Evolutionary conservation across 23 tunicate species (phyloP).

Genomic region (Halocynthia aurantium): DNA sequence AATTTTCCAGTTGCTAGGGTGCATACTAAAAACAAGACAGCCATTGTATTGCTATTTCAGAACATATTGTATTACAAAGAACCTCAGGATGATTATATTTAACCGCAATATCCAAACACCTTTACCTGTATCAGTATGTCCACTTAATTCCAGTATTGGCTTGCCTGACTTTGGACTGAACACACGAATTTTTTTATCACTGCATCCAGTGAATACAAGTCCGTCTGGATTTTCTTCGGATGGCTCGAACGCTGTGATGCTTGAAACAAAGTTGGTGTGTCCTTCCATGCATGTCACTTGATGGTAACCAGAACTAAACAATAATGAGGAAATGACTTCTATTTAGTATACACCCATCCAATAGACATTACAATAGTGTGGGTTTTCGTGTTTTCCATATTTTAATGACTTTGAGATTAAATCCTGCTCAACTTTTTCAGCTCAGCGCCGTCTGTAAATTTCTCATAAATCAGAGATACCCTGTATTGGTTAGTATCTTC

Average conservation of each 20-base stretch:
- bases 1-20: slow-evolving; percentile 22
- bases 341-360: too few species aligned
- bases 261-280: slow-evolving; percentile 75
- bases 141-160: slow-evolving; percentile 30
- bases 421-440: too few species aligned
- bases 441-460: too few species aligned
- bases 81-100: too few species aligned
- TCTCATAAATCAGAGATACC: background rate
- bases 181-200: slow-evolving; percentile 49
- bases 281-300: slow-evolving; percentile 28
- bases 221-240: slow-evolving; percentile 61
- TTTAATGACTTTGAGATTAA: background rate
- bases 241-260: slow-evolving; percentile 38
- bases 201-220: slow-evolving; percentile 64
- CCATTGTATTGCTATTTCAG: background rate
- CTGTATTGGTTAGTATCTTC: background rate
- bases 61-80: too few species aligned
- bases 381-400: too few species aligned
- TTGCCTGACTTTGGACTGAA: slow-evolving; percentile 16
- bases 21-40: slow-evolving; percentile 23
- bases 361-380: too few species aligned
- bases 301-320: slow-evolving; percentile 16
- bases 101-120: background rate
- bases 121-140: slow-evolving; percentile 52
- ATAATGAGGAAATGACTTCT: too few species aligned